phyloP scores from a whole-genome alignment of 2,113 vertebrate genomes.

The Engystomops pustulosus region DNA sequence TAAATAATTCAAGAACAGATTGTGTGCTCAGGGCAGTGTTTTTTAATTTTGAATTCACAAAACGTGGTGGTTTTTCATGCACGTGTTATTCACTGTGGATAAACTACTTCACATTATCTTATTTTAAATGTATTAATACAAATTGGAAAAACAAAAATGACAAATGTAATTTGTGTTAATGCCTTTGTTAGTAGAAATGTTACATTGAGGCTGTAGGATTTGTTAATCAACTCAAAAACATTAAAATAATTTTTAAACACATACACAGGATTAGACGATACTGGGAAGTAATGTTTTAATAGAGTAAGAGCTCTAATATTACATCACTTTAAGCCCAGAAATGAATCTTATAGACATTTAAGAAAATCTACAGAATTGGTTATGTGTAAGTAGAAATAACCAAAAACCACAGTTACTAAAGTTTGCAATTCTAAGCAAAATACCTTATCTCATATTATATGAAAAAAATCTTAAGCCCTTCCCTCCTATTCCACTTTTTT shows the following conservation, averaged over 20 bases:
- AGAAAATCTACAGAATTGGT: not conserved
- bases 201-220: not conserved
- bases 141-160: constrained; percentile 25
- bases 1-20: constrained; percentile 47
- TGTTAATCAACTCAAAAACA: constrained; percentile 7
- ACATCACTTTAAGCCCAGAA: not conserved
- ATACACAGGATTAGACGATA: constrained; percentile 19
- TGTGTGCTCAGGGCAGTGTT: constrained; percentile 30
- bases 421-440: not conserved
- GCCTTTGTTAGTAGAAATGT: not conserved
- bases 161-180: constrained; percentile 24
- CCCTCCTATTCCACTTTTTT: too few relatives aligned
- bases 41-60: constrained; percentile 39
- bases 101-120: constrained; percentile 20
- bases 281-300: not conserved
- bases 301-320: not conserved
- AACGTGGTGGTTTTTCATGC: constrained; percentile 24
- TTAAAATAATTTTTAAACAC: not conserved
- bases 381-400: not conserved
- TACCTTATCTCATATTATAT: not conserved
- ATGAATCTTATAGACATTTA: not conserved
- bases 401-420: not conserved
- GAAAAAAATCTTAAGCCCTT: too few relatives aligned
- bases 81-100: constrained; percentile 14
- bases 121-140: constrained; percentile 23